Evolutionary conservation across 2,113 vertebrate species (phyloP), one percentile per base, ranked within the genome.

Genomic region (Crocuta crocuta): DNA sequence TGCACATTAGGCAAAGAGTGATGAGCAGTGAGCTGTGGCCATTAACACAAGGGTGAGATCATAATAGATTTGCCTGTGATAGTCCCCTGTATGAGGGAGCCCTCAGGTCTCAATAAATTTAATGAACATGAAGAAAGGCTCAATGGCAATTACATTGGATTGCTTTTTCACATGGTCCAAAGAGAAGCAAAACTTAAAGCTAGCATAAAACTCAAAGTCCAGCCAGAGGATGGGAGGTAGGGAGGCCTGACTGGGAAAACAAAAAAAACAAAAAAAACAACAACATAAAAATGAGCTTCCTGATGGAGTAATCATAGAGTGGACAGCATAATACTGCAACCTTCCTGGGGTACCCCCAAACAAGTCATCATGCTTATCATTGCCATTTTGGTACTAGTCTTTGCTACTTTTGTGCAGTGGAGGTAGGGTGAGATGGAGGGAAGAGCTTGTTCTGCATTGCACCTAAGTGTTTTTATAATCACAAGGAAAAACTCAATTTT

Each of bases 401-500:
- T 39, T 63, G 55, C 21, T 84, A 28, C 61, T 1, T 31, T 66
- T 70, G 33, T 63, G 61, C 43, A 88, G 4, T 26, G 39, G n/a
- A 63, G 35, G 6, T 31, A 68, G 31, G 33, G 24, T 1, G 5
- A 63, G 6, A 79, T 11, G 7, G 23, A 61, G 10, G 6, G 15
- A 68, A 89, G 50, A 33, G 8, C 1, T 89, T 15, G 15, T 31
- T 82, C 45, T 91, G 17, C 17, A 61, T n/a, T 91, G 7, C 23
- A 53, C n/a, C 58, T 90, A 83, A 82, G 24, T 45, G 26, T 48
- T 83, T 74, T 71, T 74, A 83, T 95, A 71, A 85, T 19, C 79
- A 73, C 21, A 95, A 53, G 16, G 1, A 35, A 16, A 87, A 78
- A 55, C 45, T 79, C 19, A 15, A 79, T 65, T 88, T 87, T 89